Conservation (phyloP, 2,113 vertebrate genomes). For the Dissostichus mawsoni region DNA sequence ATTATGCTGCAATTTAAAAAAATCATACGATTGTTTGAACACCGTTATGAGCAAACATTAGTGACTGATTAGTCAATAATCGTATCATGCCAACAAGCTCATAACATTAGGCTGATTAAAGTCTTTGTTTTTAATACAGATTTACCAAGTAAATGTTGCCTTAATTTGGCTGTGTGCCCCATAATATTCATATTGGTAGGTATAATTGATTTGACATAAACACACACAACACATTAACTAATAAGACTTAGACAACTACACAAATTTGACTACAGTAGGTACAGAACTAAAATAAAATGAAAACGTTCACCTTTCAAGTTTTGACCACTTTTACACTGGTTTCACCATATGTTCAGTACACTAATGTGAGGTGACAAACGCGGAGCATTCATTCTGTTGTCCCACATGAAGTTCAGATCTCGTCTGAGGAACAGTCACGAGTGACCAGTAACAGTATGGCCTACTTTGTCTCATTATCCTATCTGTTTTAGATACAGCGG, state of each 20-base stretch:
- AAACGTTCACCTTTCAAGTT: slow-evolving; percentile 54
- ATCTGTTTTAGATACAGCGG: slow-evolving; percentile 36
- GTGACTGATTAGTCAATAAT: slow-evolving; percentile 18
- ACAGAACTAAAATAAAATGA: slow-evolving; percentile 68
- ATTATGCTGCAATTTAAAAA: slow-evolving; percentile 8
- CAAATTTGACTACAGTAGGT: slow-evolving; percentile 46
- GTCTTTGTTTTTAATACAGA: neutral
- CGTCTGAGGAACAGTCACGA: slow-evolving; percentile 70
- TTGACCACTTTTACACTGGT: slow-evolving; percentile 1
- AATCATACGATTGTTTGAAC: slow-evolving; percentile 14
- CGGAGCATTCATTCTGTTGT: slow-evolving; percentile 28
- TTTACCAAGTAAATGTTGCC: neutral
- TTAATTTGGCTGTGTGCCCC: slow-evolving; percentile 13
- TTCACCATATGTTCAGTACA: slow-evolving; percentile 15
- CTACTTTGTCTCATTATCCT: slow-evolving; percentile 51
- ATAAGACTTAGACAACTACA: slow-evolving; percentile 67
- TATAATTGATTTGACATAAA: slow-evolving; percentile 48
- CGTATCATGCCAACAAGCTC: slow-evolving; percentile 32
- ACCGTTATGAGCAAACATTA: slow-evolving; percentile 23
- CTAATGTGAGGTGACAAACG: no score
- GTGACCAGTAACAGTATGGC: slow-evolving; percentile 87
- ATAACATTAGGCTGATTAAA: slow-evolving; percentile 1
- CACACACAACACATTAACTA: slow-evolving; percentile 64
- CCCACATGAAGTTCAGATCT: slow-evolving; percentile 25
- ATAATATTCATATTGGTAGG: neutral